phyloP scores from a whole-genome alignment of 2,113 vertebrate species.

The Phocoena sinus region DNA sequence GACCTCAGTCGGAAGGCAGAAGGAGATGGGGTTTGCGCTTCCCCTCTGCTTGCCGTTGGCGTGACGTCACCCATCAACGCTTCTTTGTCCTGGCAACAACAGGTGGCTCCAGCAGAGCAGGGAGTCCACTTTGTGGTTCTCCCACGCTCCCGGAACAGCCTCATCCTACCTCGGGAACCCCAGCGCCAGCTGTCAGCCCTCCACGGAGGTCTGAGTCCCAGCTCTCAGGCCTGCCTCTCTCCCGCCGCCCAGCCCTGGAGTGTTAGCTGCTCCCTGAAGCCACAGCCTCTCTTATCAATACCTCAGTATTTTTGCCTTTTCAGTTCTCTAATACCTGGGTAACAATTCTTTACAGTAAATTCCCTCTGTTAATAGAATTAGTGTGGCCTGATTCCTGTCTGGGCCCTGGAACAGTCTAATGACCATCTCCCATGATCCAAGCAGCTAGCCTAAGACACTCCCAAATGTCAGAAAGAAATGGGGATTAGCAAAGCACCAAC shows the following conservation, averaged over 20 bases:
- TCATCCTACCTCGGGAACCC: fast-evolving
- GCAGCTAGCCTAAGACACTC: neutral
- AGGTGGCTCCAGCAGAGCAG: neutral
- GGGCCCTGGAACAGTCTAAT: neutral
- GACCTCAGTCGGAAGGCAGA: neutral
- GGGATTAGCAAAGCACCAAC: neutral
- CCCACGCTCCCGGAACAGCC: neutral
- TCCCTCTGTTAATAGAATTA: neutral
- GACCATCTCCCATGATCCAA: neutral
- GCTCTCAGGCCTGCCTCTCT: fast-evolving
- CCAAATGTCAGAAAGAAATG: neutral
- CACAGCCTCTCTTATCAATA: fast-evolving
- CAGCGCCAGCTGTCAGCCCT: neutral
- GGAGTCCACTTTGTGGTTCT: too few relatives aligned
- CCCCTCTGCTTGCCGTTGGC: neutral
- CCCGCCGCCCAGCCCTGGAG: neutral
- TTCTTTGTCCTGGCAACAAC: neutral
- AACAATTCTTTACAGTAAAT: neutral
- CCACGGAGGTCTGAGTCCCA: neutral
- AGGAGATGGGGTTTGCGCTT: neutral
- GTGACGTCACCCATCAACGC: fast-evolving
- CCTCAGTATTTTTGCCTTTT: neutral
- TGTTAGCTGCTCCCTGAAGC: neutral
- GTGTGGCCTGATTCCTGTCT: neutral
- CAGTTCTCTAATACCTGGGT: neutral